Evolutionary conservation across 2,888 invertebrate species (phyloP), one percentile per base, ranked within the genome.

Genomic region (Epinotia demarniana): DNA sequence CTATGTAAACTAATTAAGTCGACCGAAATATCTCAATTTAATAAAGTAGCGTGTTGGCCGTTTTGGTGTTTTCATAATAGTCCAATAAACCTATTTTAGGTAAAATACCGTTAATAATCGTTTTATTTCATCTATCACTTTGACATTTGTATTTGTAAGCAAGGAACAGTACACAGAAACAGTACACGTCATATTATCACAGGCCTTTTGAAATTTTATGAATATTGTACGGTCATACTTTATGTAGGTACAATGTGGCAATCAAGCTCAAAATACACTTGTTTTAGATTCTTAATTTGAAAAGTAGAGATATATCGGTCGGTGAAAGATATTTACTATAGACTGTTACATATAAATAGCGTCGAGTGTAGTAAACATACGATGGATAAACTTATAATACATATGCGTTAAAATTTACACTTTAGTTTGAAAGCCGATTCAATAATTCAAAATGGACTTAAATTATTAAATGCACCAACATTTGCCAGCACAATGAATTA

Each of bases 1-100:
- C 81, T 82, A 82, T 83, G 80, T 81, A 78, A 63, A 63, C 33
- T 57, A 69, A 33, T 33, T 55, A 6, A 6, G 63, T 63, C 69
- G 33, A 69, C 69, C 62, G 63, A 74, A 62, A 69, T 46, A 63
- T 58, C 68, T 68, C 12, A 16, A 46, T 46, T 46, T 3, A 12
- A 49, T 2, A 49, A 49, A n/a, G n/a, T 8, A 6, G 33, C 8
- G 33, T 33, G 33, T 33, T 33, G 8, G 8, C 8, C 33, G 0
- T 33, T 33, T 8, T 33, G 8, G 0, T 8, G 0, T 33, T 33
- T 8, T 33, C 33, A 33, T 6, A 27, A 27, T 3, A 2, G 23
- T 27, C 3, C 23, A 27, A 27, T 27, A 27, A 27, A 27, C 23
- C 23, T 2, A 27, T 27, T 27, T 27, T 27, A 27, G 23, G 23